phyloP scores from a whole-genome alignment of 1,140 invertebrate genomes.

The Akabosia matsudoensis region DNA sequence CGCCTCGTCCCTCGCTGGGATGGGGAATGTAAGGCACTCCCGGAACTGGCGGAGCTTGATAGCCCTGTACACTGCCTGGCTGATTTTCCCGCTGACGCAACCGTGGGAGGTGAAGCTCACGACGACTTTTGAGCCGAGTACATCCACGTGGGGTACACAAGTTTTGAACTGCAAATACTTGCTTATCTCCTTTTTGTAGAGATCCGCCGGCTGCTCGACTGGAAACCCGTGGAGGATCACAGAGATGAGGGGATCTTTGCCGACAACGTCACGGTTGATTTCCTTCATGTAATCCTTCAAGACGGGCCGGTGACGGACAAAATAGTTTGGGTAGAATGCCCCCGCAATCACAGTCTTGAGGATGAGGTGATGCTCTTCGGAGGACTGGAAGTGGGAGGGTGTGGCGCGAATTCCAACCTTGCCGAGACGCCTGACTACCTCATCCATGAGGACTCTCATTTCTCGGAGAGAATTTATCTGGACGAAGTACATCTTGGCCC shows the following conservation, averaged over 20 bases:
- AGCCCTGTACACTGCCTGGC: conserved; percentile 67
- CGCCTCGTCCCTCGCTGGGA: conserved; percentile 48
- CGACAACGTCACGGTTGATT: conserved; percentile 62
- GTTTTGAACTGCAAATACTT: conserved; percentile 51
- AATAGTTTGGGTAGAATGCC: conserved; percentile 91
- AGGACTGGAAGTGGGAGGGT: neutral
- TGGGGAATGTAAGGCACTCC: conserved; percentile 54
- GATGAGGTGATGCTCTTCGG: conserved; percentile 31
- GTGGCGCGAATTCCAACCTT: conserved; percentile 11
- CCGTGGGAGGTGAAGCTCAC: conserved; percentile 37
- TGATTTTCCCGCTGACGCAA: conserved; percentile 35
- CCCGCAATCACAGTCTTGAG: conserved; percentile 60
- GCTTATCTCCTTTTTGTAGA: no score
- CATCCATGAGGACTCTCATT: conserved; percentile 34
- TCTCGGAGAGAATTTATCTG: conserved; percentile 64
- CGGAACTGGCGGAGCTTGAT: conserved; percentile 66
- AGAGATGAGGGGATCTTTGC: conserved; percentile 70
- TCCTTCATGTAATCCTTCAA: conserved; percentile 60
- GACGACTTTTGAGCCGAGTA: conserved; percentile 36
- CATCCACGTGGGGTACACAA: conserved; percentile 32
- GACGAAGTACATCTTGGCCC: conserved; percentile 70
- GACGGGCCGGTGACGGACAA: conserved; percentile 56
- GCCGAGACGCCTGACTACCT: conserved; percentile 36
- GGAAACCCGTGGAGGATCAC: conserved; percentile 72
- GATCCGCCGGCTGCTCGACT: conserved; percentile 63